Conservation (phyloP, 2,113 vertebrate species). For the Ceyx cyanopectus region DNA sequence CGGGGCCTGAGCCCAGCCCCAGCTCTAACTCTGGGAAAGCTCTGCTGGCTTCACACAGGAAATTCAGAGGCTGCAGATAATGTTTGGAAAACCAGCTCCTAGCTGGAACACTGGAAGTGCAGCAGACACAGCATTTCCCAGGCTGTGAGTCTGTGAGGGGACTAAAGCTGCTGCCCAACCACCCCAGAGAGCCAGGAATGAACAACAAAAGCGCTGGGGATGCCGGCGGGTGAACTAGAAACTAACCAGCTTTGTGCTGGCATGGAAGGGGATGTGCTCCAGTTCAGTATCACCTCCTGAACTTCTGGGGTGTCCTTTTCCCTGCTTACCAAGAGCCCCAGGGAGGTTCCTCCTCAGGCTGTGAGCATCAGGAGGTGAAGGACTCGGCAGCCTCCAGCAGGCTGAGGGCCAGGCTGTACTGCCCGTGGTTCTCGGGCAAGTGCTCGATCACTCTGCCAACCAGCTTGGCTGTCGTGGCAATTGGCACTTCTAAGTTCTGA, state of each 20-base stretch:
- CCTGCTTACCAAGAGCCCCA: slow-evolving; percentile 35
- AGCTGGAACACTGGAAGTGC: slow-evolving; percentile 8
- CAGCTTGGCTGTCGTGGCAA: slow-evolving; percentile 84
- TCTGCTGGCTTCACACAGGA: not conserved
- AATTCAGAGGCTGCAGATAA: not conserved
- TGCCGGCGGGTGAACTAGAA: slow-evolving; percentile 55
- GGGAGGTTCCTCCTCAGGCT: no score
- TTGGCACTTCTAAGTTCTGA: slow-evolving; percentile 85
- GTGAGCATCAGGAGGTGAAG: no score
- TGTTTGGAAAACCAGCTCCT: slow-evolving; percentile 5
- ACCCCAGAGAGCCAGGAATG: slow-evolving; percentile 49
- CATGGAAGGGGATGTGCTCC: slow-evolving; percentile 41
- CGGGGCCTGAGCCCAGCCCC: not conserved
- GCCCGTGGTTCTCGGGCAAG: slow-evolving; percentile 92
- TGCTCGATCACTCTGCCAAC: slow-evolving; percentile 90
- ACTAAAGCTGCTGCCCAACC: slow-evolving; percentile 32
- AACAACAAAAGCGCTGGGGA: slow-evolving; percentile 62
- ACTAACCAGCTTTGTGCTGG: slow-evolving; percentile 24
- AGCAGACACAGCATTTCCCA: slow-evolving; percentile 44
- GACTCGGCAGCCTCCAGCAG: slow-evolving; percentile 87
- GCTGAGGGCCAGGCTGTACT: slow-evolving; percentile 91
- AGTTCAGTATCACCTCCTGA: slow-evolving; percentile 49
- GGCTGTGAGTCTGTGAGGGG: slow-evolving; percentile 31
- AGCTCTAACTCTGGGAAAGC: not conserved
- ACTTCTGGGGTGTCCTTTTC: not conserved